Percentiles rank a stretch among this genome's conserved stretches.
These are phyloP conservation scores for Pandemis cinnamomeana DNA, from an alignment of 2,888 invertebrate species.

Conservation along the genomic window DNA sequence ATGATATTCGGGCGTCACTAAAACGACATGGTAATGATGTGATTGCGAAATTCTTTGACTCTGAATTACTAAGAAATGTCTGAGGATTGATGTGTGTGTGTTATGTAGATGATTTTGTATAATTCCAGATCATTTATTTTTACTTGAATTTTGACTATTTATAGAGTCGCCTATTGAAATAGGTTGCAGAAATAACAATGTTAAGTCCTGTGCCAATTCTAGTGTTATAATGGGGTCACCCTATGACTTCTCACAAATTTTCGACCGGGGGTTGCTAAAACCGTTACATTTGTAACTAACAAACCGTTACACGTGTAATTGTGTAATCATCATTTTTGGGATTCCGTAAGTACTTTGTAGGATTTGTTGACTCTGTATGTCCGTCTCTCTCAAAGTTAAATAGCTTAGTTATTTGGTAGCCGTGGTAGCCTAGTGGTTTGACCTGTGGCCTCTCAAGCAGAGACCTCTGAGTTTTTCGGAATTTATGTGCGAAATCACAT, in stretches of 20 bases:
- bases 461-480: no score
- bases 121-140: not conserved
- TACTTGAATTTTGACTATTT: slow-evolving; percentile 1
- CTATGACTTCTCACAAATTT: slow-evolving; percentile 21
- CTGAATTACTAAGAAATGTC: not conserved
- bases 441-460: no score
- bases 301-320: no score
- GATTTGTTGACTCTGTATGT: no score
- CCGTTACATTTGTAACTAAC: slow-evolving; percentile 4
- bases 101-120: not conserved
- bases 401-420: no score
- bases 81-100: not conserved
- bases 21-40: not conserved
- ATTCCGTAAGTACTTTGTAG: no score
- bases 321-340: not conserved
- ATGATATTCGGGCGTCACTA: not conserved
- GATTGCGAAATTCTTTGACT: no score
- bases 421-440: no score
- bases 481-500: no score
- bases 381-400: no score
- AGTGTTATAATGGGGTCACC: slow-evolving; percentile 31
- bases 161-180: slow-evolving; percentile 7
- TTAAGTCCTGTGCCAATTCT: slow-evolving; percentile 30
- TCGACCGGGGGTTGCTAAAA: slow-evolving; percentile 25
- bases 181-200: slow-evolving; percentile 24